Evolutionary conservation across 30 jellyfish, hydroid and myxozoan species (phyloP).

Genomic region (Turritopsis rubra): DNA sequence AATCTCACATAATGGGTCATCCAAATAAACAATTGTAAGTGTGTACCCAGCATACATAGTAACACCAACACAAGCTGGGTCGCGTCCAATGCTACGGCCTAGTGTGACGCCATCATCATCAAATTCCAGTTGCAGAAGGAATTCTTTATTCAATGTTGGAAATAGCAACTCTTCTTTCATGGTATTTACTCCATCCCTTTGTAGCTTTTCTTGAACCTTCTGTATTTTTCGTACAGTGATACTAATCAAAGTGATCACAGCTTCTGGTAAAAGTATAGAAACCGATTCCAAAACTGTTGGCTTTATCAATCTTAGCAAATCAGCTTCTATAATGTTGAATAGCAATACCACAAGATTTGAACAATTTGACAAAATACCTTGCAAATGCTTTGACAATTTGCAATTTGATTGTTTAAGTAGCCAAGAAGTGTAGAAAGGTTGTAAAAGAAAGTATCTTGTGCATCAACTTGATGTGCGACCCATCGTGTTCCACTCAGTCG

Average conservation of each 20-base stretch:
- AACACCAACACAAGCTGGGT: background rate
- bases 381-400: background rate
- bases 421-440: background rate
- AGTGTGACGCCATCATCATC: background rate
- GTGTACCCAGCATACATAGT: background rate
- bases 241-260: background rate
- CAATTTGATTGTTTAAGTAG: background rate
- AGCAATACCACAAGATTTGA: background rate
- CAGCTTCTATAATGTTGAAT: background rate
- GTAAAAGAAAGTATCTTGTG: background rate
- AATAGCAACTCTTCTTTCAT: background rate
- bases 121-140: background rate
- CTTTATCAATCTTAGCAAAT: background rate
- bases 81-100: background rate
- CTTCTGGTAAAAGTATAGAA: background rate
- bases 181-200: background rate
- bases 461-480: background rate
- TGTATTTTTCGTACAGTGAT: background rate
- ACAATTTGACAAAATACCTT: background rate
- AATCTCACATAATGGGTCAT: background rate
- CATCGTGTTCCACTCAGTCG: background rate
- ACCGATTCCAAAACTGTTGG: background rate
- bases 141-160: background rate
- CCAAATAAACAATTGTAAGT: background rate
- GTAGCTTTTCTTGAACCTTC: background rate